Evolutionary conservation across 2,113 vertebrate species (phyloP).

Genomic region (Furnarius figulus): DNA sequence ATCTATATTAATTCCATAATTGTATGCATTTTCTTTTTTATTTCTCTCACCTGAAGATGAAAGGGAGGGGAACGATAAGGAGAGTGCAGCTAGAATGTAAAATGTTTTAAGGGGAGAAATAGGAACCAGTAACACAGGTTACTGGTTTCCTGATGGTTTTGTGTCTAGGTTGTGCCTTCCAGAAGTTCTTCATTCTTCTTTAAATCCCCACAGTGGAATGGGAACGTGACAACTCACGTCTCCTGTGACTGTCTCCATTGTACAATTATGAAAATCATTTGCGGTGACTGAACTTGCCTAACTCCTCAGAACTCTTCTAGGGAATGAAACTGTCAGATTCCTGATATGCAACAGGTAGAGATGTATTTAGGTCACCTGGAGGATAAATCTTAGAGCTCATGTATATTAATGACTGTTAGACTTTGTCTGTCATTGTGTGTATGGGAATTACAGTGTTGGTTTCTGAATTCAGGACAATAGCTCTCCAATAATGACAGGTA

Average conservation of each 20-base stretch:
- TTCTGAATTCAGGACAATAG: slow-evolving; percentile 37
- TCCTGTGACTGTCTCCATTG: not conserved
- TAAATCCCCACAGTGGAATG: not conserved
- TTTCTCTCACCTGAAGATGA: not conserved
- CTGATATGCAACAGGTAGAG: not conserved
- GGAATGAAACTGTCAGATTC: not conserved
- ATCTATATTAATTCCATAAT: not conserved
- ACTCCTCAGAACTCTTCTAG: not conserved
- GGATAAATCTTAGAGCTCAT: slow-evolving; percentile 14
- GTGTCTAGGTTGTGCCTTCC: not conserved
- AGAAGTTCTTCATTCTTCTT: not conserved
- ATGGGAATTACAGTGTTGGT: not conserved
- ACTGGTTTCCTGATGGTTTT: not conserved
- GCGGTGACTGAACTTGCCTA: not conserved
- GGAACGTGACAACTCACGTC: not conserved
- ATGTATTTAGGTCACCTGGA: slow-evolving; percentile 50
- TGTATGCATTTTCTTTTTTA: not conserved
- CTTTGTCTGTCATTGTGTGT: not conserved
- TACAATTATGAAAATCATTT: not conserved
- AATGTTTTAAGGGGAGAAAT: not conserved
- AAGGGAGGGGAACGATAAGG: not conserved
- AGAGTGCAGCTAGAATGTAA: fast-evolving
- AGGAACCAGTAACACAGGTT: not conserved
- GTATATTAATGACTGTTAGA: slow-evolving; percentile 39
- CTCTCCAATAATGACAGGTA: slow-evolving; percentile 6